Base-by-base conservation (phyloP, 2,888 invertebrate genomes). In the Heliconius hortense region DNA sequence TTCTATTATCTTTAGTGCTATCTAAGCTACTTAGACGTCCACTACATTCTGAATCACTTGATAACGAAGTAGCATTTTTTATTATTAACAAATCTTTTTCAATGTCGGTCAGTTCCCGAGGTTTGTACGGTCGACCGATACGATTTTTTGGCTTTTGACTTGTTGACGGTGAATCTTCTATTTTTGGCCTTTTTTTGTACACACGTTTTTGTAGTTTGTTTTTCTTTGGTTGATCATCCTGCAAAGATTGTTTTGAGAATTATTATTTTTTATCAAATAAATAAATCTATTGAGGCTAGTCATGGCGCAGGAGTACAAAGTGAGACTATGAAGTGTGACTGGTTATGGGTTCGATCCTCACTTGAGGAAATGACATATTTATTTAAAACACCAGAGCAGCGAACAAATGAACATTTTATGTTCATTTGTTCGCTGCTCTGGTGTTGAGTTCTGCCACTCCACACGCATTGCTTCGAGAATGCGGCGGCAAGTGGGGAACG, bases 41-140 rank as follows among this genome's bases (percentile, higher is more conserved):
- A 28, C 82, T 86, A 59, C 84, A 81, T 39, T 93, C 92, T 0
- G 87, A 86, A 64, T 92, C 90, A 28, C 89, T 92, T 0, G 90
- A 89, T 1, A 88, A 74, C 0, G 85, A 84, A 66, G 90, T 90
- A 0, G 93, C 94, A 28, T 84, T 92, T 72, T 88, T 89, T 2
- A 94, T 94, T 1, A 93, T 93, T 0, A 93, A 78, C 0, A 94
- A 81, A 76, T 94, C 94, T 76, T 93, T 92, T 72, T 94, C 94
- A 1, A 94, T 91, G 39, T 93, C 93, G 0, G 91, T 90, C 0
- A 93, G 81, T 73, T 92, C 91, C 78, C 85, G 86, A 0, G 90
- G 90, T 39, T 90, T 92, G 1, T 86, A 82, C 0, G 89, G 90
- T 43, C 89, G 82, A 0, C 89, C 87, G 11, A 87, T 79, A 0